A percentile compares a stretch with the other conserved stretches of the same genome.
phyloP scores from a whole-genome alignment of 2,888 invertebrate species.

The Dascillus cervinus region DNA sequence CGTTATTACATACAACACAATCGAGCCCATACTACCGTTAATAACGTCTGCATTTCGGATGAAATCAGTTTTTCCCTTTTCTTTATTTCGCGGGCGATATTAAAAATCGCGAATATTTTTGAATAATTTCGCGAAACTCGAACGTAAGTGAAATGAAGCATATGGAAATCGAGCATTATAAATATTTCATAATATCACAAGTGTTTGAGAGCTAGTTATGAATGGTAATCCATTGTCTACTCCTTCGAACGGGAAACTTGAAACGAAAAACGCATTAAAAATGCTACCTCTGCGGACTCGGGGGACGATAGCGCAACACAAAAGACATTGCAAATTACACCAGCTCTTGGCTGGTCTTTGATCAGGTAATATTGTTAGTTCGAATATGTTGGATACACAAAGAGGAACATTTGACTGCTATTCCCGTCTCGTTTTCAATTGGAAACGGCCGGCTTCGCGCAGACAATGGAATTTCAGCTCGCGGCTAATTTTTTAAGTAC shows the following conservation, averaged over 20 bases:
- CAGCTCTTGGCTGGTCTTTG: constrained; percentile 23
- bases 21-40: too few species aligned
- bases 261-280: constrained; percentile 14
- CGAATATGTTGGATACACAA: constrained; percentile 21
- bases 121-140: constrained; percentile 23
- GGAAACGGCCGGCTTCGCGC: constrained; percentile 12
- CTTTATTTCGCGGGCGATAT: constrained; percentile 20
- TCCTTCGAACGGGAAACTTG: constrained; percentile 17
- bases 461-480: neutral
- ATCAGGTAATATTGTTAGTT: constrained; percentile 28
- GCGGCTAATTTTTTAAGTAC: neutral
- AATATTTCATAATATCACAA: constrained; percentile 35
- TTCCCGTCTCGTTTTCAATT: constrained; percentile 18
- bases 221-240: constrained; percentile 34
- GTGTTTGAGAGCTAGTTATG: constrained; percentile 37
- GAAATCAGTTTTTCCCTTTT: too few species aligned
- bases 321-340: constrained; percentile 13
- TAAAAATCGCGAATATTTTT: constrained; percentile 28
- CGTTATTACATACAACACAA: too few species aligned
- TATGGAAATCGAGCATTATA: constrained; percentile 31
- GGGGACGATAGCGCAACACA: constrained; percentile 13
- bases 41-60: too few species aligned
- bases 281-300: constrained; percentile 12
- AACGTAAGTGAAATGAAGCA: constrained; percentile 29
- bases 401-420: constrained; percentile 13